phyloP scores from a whole-genome alignment of 2,113 vertebrate species.

The Manacus vitellinus region DNA sequence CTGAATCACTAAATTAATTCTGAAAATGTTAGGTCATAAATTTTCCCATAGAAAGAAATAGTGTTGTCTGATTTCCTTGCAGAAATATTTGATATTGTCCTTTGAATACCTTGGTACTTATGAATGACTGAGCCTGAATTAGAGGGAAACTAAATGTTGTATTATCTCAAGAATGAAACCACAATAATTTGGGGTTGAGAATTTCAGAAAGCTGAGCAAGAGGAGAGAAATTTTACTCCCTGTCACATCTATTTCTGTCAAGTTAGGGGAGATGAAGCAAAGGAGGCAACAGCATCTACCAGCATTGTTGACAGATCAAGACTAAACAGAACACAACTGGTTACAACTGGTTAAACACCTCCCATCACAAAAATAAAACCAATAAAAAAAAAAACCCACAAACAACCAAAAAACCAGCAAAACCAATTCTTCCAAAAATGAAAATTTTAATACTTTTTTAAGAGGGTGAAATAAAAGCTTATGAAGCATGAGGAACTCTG shows the following conservation, averaged over 20 bases:
- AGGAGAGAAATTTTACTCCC: neutral
- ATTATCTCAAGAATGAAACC: neutral
- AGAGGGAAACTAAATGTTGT: neutral
- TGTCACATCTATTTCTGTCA: neutral
- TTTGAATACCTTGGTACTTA: neutral
- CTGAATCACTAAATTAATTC: neutral
- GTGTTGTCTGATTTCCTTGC: neutral
- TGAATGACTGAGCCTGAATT: neutral
- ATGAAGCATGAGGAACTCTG: neutral
- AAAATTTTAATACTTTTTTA: neutral
- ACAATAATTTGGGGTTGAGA: neutral
- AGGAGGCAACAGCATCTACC: neutral
- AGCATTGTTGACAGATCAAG: neutral
- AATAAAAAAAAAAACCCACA: neutral
- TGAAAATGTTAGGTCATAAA: neutral
- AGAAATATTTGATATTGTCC: neutral
- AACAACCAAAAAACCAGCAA: neutral
- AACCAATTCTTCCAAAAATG: accelerated
- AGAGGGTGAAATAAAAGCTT: neutral
- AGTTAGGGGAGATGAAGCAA: neutral
- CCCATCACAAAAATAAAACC: accelerated
- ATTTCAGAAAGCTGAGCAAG: neutral
- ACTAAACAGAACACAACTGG: neutral
- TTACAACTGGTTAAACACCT: neutral
- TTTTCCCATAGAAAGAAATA: neutral